Conservation (phyloP, 1,140 invertebrate species). For the Drosophila ananassae region DNA sequence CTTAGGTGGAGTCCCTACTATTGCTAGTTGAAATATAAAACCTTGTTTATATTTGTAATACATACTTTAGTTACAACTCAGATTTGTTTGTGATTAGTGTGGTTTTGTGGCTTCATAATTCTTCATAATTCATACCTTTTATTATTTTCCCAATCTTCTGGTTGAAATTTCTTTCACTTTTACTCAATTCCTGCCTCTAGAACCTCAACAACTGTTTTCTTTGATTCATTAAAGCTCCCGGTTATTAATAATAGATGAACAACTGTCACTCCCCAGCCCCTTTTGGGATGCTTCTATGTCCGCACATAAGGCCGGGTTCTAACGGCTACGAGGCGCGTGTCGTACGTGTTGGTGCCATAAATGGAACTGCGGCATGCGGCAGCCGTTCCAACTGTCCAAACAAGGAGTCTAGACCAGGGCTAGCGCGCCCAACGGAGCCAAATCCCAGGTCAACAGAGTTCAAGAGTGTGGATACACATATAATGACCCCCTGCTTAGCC, state of each 20-base stretch:
- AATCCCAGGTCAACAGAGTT: slow-evolving; percentile 25
- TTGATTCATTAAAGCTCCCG: slow-evolving; percentile 5
- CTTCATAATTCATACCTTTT: background rate
- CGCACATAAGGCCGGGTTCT: slow-evolving; percentile 42
- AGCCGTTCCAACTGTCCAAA: slow-evolving; percentile 52
- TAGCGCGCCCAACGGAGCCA: slow-evolving; percentile 1
- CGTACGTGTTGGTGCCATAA: slow-evolving; percentile 65
- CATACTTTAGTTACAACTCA: background rate
- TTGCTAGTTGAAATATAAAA: background rate
- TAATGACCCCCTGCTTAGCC: background rate
- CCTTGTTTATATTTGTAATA: background rate
- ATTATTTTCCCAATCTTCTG: background rate
- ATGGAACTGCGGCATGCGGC: slow-evolving; percentile 40
- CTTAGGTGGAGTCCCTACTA: background rate
- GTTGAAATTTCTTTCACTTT: background rate
- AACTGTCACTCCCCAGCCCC: slow-evolving; percentile 13
- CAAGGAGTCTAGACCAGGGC: slow-evolving; percentile 49
- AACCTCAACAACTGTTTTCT: background rate
- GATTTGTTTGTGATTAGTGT: too few relatives aligned
- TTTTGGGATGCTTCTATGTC: slow-evolving; percentile 20
- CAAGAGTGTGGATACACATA: slow-evolving; percentile 13
- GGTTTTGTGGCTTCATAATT: too few relatives aligned
- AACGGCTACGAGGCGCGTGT: slow-evolving; percentile 47
- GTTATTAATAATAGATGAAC: slow-evolving; percentile 41
- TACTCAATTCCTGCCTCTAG: too few relatives aligned